Evolutionary conservation across 2,888 invertebrate genomes (phyloP).

Genomic region (Drosophila tanythrix): DNA sequence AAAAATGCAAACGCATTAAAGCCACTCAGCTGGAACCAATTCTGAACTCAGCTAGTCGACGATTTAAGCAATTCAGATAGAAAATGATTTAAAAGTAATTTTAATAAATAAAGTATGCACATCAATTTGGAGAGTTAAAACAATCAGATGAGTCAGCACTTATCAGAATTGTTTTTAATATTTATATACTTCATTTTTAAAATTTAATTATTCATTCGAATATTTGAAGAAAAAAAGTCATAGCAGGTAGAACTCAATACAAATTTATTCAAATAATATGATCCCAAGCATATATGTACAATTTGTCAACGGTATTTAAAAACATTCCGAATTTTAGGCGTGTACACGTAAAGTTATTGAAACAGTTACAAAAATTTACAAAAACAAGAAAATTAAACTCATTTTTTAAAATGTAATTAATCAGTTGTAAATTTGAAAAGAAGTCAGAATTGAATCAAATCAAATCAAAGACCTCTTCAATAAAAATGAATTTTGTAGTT

Average conservation of each 20-base stretch:
- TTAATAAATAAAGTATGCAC: neutral
- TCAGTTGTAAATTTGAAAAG: neutral
- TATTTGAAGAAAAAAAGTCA: no score
- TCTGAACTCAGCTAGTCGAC: neutral
- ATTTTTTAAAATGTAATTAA: neutral
- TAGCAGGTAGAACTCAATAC: no score
- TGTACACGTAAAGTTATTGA: neutral
- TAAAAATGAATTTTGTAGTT: neutral
- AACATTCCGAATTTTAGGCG: no score
- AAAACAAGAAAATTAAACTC: neutral
- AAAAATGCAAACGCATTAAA: constrained; percentile 13
- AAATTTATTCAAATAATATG: no score
- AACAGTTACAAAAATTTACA: neutral
- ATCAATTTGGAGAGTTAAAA: neutral
- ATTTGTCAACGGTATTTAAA: no score
- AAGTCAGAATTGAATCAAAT: neutral
- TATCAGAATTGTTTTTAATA: neutral
- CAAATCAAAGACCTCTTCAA: neutral
- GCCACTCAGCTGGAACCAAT: constrained; percentile 23
- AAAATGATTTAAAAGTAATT: neutral
- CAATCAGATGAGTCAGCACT: neutral
- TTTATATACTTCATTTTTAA: neutral
- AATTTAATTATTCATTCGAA: neutral
- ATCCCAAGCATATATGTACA: no score
- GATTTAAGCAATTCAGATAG: no score